Base-by-base conservation (phyloP, 1,140 invertebrate genomes). In the Drosophila lacertosa region DNA sequence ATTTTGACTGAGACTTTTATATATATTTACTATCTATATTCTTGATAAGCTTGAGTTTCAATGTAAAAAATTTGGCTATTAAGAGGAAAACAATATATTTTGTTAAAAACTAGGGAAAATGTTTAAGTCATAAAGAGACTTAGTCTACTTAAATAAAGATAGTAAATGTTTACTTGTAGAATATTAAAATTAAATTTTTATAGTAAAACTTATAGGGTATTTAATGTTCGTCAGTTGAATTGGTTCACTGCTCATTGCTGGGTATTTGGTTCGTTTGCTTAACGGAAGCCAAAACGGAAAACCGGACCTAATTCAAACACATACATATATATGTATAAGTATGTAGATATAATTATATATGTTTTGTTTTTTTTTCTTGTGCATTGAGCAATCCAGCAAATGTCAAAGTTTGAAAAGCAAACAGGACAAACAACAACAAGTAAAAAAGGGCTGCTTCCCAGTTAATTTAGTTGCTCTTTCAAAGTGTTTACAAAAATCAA, bases 401-500 rank as follows among this genome's bases (percentile, higher is more conserved):
- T 63, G 29, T 45, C 35, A 64, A 69, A 69, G 50, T 64, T 69
- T 50, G 29, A 16, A 54, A 54, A 39, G 58, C 58, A 63, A 66
- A 54, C 37, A 51, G 29, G 9, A 45, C 42, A 11, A 15, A 39
- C 10, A 58, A 35, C 11, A 18, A 29, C 24, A 15, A 18, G n/a
- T 11, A 22, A 33, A 22, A 33, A 51, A 65, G 60, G 29, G 53
- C 53, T 68, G 62, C 45, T 67, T 26, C 5, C 40, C 44, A 53
- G 26, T 50, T 26, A 37, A 39, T 51, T 65, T 42, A 48, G 45
- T 65, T 59, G 39, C 50, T 62, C 55, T 80, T 71, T 80, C 71
- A 53, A 81, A 81, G 81, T 81, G 57, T 81, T 77, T 81, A 81
- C 68, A 33, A 44, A 71, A 69, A 73, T 37, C 66, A 40, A 74